phyloP scores from a whole-genome alignment of 2,888 invertebrate genomes.

The Zhuqinia jingwanae region DNA sequence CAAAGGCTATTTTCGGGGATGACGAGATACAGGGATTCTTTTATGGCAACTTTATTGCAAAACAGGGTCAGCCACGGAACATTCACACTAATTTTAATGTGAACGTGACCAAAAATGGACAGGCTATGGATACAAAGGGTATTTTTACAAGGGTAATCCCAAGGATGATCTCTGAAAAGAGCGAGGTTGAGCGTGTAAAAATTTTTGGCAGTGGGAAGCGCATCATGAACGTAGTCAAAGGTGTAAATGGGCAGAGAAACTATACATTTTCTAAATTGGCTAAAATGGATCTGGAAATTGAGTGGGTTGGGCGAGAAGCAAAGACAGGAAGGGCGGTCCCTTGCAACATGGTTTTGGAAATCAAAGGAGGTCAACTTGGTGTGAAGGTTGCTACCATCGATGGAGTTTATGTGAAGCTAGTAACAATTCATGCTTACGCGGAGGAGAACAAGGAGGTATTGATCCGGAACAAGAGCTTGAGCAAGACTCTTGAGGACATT shows the following conservation, averaged over 20 bases:
- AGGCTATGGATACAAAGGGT: neutral
- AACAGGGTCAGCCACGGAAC: neutral
- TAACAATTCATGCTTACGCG: neutral
- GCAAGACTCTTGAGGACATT: neutral
- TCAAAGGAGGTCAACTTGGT: neutral
- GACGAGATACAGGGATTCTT: neutral
- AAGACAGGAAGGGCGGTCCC: neutral
- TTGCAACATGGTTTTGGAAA: neutral
- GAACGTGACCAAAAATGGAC: neutral
- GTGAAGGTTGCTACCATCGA: neutral
- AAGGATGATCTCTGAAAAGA: neutral
- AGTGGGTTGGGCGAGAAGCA: neutral
- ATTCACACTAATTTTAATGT: conserved; percentile 25
- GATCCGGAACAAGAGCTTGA: conserved; percentile 11
- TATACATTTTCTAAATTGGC: conserved; percentile 8
- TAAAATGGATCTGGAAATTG: conserved; percentile 4
- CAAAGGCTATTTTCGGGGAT: neutral
- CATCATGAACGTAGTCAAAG: neutral
- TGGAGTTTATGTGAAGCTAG: conserved; percentile 9
- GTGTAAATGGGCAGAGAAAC: neutral
- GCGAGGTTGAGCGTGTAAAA: neutral
- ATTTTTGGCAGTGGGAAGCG: conserved; percentile 17
- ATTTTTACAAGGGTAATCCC: neutral
- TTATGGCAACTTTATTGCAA: neutral
- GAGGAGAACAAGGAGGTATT: neutral